Percentiles rank a stretch among this genome's conserved stretches.
Conservation (phyloP, 1,140 invertebrate genomes). For the Aethina tumida region DNA sequence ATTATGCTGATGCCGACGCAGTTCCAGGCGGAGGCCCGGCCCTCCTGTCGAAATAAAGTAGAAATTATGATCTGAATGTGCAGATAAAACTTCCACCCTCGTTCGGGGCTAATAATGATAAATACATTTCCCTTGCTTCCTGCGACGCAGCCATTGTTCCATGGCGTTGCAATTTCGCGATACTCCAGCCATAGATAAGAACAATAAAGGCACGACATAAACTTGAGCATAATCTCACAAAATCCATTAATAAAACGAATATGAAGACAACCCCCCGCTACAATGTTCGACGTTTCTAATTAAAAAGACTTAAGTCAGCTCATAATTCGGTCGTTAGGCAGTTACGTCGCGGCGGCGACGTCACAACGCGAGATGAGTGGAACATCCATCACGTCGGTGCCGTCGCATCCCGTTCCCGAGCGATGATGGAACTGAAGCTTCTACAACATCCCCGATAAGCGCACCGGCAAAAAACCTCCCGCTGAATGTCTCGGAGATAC, state of each 20-base stretch:
- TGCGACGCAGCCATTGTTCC: conserved; percentile 1
- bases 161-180: no score
- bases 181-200: no score
- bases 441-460: conserved; percentile 35
- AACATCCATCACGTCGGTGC: conserved; percentile 31
- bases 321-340: no score
- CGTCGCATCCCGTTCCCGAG: conserved; percentile 15
- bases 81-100: conserved; percentile 13
- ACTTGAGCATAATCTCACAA: no score
- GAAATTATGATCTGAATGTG: conserved; percentile 15
- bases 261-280: no score
- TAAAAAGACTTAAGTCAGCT: no score
- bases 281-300: no score
- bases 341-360: no score
- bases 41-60: conserved; percentile 14
- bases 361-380: conserved; percentile 23
- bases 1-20: no score
- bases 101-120: conserved; percentile 17
- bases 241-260: no score
- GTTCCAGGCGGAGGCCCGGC: no score
- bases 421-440: conserved; percentile 35
- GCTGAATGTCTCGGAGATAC: conserved; percentile 31
- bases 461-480: conserved; percentile 27
- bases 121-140: conserved; percentile 6
- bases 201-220: no score